Base-by-base conservation (phyloP, 1,140 invertebrate species). In the Spodoptera frugiperda region DNA sequence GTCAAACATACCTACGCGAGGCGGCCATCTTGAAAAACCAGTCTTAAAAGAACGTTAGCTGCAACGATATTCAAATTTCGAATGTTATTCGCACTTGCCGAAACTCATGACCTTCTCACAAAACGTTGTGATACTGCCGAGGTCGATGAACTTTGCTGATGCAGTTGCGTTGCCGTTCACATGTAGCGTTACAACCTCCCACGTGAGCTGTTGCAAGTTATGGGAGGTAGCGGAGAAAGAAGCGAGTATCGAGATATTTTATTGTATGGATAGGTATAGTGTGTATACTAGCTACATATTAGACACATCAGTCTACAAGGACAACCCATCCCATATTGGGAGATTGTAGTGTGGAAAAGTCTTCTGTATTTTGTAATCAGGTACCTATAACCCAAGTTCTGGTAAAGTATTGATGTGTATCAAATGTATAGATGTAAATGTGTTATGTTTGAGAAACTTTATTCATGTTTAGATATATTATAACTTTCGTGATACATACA, bases 81-180 rank as follows among this genome's bases (percentile, higher is more conserved):
- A 59, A 67, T 78, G 78, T 86, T 88, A 85, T 91, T 84, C 74
- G 80, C 85, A 86, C 83, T 86, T 87, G 86, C 86, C 89, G 82
- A 91, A 89, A 84, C 84, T 83, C 84, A 87, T 87, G 88, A 86
- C 85, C 89, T 89, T 92, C 89, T 89, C 87, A 86, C 86, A 82
- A 84, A 39, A 89, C 76, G 83, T 83, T 89, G 85, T 82, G 85
- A 87, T 84, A 87, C 84, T 77, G 84, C 81, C 10, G 79, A 81
- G 90, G 85, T 91, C 88, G 73, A 72, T 78, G 89, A 81, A 85
- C 91, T 73, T 25, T 14, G 63, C 21, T 67, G 80, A 88, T 92
- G 91, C 91, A 91, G 90, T 91, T 92, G 90, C 90, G 91, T 91
- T 88, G 91, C 70, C 81, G 88, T 90, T 91, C 87, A 86, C 88